Percentiles rank a stretch among this genome's conserved stretches.
Conservation (phyloP, 2,797 vertebrate genomes). For the Syngnathus rostellatus region DNA sequence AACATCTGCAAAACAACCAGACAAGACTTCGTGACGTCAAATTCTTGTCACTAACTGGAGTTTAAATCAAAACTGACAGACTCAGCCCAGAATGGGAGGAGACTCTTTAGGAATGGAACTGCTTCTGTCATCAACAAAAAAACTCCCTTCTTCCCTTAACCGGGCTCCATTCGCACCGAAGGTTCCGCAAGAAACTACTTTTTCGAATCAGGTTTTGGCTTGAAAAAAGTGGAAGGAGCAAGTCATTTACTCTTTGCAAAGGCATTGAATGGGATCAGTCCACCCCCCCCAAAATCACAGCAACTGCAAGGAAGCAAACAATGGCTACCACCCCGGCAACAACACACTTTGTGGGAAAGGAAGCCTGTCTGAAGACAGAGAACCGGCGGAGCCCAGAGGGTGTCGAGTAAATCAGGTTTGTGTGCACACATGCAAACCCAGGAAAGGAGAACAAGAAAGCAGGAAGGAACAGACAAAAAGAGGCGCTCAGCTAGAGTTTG, state of each 20-base stretch:
- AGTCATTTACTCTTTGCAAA: constrained; percentile 24
- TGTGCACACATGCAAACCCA: constrained; percentile 21
- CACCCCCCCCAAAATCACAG: constrained; percentile 41
- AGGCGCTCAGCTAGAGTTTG: constrained; percentile 45
- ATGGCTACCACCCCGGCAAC: constrained; percentile 50
- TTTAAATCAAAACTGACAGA: constrained; percentile 35
- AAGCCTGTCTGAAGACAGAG: constrained; percentile 45
- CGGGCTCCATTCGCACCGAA: constrained; percentile 33
- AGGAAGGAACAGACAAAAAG: constrained; percentile 26
- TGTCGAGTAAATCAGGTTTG: constrained; percentile 20
- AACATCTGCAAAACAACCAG: constrained; percentile 29
- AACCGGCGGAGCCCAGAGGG: constrained; percentile 38
- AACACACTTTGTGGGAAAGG: constrained; percentile 48
- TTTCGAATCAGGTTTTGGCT: constrained; percentile 37
- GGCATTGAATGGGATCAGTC: constrained; percentile 29
- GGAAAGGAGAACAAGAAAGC: constrained; percentile 14
- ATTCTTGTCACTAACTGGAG: constrained; percentile 9
- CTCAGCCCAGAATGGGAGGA: constrained; percentile 53
- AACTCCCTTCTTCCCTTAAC: constrained; percentile 16
- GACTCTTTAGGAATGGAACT: constrained; percentile 51
- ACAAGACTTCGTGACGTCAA: background rate
- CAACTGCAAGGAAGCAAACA: constrained; percentile 50
- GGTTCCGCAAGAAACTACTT: constrained; percentile 39
- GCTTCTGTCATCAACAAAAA: constrained; percentile 54
- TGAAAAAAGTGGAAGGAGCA: constrained; percentile 7